phyloP scores from a whole-genome alignment of 2,113 vertebrate species.

The Pollachius pollachius region DNA sequence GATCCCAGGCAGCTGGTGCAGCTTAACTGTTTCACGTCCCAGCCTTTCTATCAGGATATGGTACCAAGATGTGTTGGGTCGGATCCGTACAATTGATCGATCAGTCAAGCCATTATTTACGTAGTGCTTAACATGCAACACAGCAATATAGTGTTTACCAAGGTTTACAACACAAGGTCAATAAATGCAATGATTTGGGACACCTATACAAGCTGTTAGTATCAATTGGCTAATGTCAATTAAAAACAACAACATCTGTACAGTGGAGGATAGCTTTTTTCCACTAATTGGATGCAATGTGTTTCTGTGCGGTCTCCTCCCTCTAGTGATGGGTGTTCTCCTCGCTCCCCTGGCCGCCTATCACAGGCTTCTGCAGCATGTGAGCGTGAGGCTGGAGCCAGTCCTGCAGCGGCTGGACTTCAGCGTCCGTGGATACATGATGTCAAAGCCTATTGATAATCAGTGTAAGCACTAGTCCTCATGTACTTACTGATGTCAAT shows the following conservation, averaged over 20 bases:
- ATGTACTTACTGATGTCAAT: background rate
- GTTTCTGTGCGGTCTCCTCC: background rate
- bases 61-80: too few species aligned
- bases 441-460: slow-evolving; percentile 84
- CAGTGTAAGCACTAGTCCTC: slow-evolving; percentile 78
- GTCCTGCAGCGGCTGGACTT: slow-evolving; percentile 91
- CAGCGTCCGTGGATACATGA: slow-evolving; percentile 87
- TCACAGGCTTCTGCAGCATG: slow-evolving; percentile 81
- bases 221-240: too few species aligned
- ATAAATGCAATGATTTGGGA: too few species aligned
- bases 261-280: too few species aligned
- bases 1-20: too few species aligned
- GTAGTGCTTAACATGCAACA: too few species aligned
- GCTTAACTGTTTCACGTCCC: too few species aligned
- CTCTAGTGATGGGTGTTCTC: slow-evolving; percentile 80
- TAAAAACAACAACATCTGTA: too few species aligned
- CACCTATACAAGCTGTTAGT: too few species aligned
- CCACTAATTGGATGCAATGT: background rate
- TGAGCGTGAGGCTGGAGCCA: slow-evolving; percentile 82
- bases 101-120: background rate
- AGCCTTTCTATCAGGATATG: background rate
- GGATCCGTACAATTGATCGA: background rate
- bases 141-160: too few species aligned
- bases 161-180: too few species aligned
- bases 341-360: slow-evolving; percentile 86